Evolutionary conservation across 2,888 invertebrate species (phyloP), one percentile per base, ranked within the genome.

Genomic region (Acrocera orbiculus): DNA sequence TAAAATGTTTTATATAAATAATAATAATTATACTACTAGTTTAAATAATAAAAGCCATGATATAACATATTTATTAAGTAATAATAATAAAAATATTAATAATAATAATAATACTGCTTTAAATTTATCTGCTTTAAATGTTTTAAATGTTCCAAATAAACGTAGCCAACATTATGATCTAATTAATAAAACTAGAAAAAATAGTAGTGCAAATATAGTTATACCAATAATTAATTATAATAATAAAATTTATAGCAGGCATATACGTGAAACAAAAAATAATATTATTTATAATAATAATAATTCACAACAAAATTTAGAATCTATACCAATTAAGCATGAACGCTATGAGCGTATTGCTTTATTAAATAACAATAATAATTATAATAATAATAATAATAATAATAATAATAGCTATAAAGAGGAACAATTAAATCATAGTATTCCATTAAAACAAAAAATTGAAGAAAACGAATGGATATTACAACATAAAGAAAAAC

Each of bases 71-170:
- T 36, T 35, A 26, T 38, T 19, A 17, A 37, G 34, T 29, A 15
- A 25, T 37, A 35, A 24, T 30, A 36, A 35, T 36, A 33, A 40
- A 22, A 24, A 17, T 33, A 22, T 26, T 33, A 20, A 19, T 30
- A 23, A 29, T 24, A n/a, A n/a, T 16, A 34, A 32, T 25, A 30
- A 26, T 31, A 20, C 34, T 34, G 39, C 36, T 29, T 34, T 32
- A 30, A 34, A 36, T 32, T 19, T 24, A 33, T 32, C 33, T 36
- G 38, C 20, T 28, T 24, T 31, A 32, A 36, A 39, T 44, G 47
- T 47, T 48, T 52, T 48, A 50, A 50, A 52, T 53, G 55, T 57
- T 56, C 55, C 57, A 55, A 58, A 56, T 52, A 36, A 44, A 47
- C 52, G 54, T 56, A 57, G 55, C 56, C 56, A 53, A 53, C 51